A percentile compares a stretch with the other conserved stretches of the same genome.
Evolutionary conservation across 2,113 vertebrate genomes (phyloP).

Genomic region (Alethe castanea): DNA sequence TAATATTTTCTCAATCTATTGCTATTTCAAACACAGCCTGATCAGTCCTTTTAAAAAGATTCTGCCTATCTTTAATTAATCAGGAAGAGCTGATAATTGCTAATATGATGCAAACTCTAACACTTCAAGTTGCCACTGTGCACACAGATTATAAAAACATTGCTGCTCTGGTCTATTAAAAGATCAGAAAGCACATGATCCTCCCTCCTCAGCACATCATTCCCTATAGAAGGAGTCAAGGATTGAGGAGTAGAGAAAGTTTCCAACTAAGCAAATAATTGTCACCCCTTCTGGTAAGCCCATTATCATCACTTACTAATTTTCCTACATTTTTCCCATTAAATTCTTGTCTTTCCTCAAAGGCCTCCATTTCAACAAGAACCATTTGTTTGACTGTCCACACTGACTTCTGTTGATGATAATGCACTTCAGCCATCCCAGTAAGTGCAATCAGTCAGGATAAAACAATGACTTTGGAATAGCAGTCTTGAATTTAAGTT

Average conservation of each 20-base stretch:
- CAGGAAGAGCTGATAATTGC: not conserved
- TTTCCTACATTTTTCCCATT: not conserved
- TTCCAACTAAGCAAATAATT: not conserved
- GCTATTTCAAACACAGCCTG: not conserved
- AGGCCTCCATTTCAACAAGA: not conserved
- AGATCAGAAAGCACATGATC: conserved; percentile 50
- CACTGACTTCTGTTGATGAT: not conserved
- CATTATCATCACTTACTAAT: not conserved
- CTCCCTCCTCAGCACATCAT: conserved; percentile 13
- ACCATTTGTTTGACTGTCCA: not conserved
- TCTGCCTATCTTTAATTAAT: conserved; percentile 1
- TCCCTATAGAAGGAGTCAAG: conserved; percentile 8
- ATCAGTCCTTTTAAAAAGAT: not conserved
- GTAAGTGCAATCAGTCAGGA: not conserved
- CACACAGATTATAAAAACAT: not conserved
- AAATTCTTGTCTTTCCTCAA: not conserved
- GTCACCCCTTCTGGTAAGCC: not conserved
- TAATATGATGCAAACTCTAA: not conserved
- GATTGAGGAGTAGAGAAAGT: not conserved
- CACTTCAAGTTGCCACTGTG: not conserved
- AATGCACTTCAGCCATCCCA: not conserved
- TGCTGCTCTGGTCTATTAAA: conserved; percentile 38
- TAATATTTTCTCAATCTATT: not conserved
- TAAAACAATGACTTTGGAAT: not conserved
- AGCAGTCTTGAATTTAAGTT: not conserved